Percentiles rank a stretch among this genome's conserved stretches.
Conservation (phyloP, 2,888 invertebrate genomes). For the Caenorhabditis japonica region DNA sequence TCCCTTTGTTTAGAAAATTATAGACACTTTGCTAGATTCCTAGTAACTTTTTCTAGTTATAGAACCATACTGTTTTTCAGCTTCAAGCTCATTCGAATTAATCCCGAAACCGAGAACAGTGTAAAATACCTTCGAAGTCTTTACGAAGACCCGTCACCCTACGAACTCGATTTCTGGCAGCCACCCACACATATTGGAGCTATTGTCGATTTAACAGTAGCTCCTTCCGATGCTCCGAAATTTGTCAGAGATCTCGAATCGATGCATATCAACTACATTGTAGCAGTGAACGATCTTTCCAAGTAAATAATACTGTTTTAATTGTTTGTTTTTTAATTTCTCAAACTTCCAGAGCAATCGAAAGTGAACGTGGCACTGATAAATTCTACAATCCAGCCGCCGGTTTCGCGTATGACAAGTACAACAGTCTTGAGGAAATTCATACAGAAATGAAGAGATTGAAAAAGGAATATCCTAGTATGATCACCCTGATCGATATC, state of each 20-base stretch:
- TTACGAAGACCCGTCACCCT: slow-evolving; percentile 67
- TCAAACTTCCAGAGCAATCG: slow-evolving; percentile 67
- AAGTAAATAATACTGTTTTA: slow-evolving; percentile 57
- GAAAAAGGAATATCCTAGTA: slow-evolving; percentile 65
- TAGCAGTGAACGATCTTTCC: slow-evolving; percentile 74
- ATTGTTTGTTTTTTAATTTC: background rate
- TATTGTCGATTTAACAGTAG: slow-evolving; percentile 69
- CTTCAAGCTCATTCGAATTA: slow-evolving; percentile 75
- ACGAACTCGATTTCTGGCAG: slow-evolving; percentile 75
- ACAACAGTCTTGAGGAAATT: slow-evolving; percentile 66
- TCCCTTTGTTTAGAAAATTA: too few species aligned
- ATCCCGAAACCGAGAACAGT: slow-evolving; percentile 68
- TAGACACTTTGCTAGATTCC: too few species aligned
- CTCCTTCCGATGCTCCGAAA: slow-evolving; percentile 66
- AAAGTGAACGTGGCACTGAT: slow-evolving; percentile 57
- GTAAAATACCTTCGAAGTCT: slow-evolving; percentile 68
- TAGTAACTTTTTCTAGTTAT: too few species aligned
- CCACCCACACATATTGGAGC: slow-evolving; percentile 68
- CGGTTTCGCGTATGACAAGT: slow-evolving; percentile 67
- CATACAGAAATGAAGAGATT: slow-evolving; percentile 59
- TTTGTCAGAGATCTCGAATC: slow-evolving; percentile 72
- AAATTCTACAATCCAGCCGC: slow-evolving; percentile 56
- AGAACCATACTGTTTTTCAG: slow-evolving; percentile 53
- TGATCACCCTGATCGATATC: slow-evolving; percentile 75
- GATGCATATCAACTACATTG: slow-evolving; percentile 69